Percentiles rank a stretch among this genome's conserved stretches.
These are phyloP conservation scores for Orussus abietinus DNA, from an alignment of 1,140 invertebrate genomes.

Conservation along the genomic window DNA sequence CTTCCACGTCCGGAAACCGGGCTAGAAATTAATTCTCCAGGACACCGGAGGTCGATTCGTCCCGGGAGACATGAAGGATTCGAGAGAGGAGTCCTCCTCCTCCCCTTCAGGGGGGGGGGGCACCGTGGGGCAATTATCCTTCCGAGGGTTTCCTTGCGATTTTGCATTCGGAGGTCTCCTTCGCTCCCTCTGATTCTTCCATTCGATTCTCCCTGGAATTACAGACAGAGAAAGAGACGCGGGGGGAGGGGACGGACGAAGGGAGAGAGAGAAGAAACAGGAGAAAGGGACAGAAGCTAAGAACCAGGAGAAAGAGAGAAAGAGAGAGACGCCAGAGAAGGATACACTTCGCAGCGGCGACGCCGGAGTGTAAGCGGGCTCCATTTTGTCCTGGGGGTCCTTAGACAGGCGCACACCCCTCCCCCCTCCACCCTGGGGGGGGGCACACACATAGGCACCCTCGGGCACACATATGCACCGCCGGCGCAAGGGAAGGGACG, in stretches of 20 bases:
- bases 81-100: constrained; percentile 5
- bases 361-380: constrained; percentile 43
- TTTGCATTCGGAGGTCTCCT: constrained; percentile 36
- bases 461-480: constrained; percentile 23
- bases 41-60: background rate
- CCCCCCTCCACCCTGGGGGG: background rate
- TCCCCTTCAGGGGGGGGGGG: too few species aligned
- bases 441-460: constrained; percentile 39
- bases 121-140: constrained; percentile 31
- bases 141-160: constrained; percentile 27
- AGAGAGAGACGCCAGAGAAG: constrained; percentile 33
- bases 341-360: constrained; percentile 43
- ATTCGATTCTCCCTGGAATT: too few species aligned
- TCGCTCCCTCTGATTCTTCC: too few species aligned
- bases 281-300: background rate
- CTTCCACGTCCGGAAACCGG: constrained; percentile 25
- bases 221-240: background rate
- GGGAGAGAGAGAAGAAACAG: background rate
- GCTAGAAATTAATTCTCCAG: constrained; percentile 24
- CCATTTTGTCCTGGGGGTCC: constrained; percentile 51
- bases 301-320: constrained; percentile 7
- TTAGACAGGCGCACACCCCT: constrained; percentile 30
- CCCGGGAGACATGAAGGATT: too few species aligned
- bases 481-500: constrained; percentile 38
- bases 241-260: background rate